phyloP scores from a whole-genome alignment of 2,113 vertebrate species.

The Thalassarche chlororhynchos region DNA sequence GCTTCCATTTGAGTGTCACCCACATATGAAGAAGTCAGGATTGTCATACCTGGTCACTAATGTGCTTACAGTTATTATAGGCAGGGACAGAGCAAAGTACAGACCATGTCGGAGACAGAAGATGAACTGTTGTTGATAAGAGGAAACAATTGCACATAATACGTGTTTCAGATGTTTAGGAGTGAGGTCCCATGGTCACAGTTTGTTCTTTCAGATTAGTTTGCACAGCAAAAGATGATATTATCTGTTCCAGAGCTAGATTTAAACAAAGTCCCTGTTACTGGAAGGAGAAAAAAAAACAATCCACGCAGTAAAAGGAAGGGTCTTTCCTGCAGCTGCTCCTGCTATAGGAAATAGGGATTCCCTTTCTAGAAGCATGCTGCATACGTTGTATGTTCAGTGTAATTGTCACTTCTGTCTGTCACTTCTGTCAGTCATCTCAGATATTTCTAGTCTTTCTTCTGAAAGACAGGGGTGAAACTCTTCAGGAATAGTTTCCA shows the following conservation, averaged over 20 bases:
- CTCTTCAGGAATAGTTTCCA: not conserved
- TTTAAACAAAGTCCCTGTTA: not conserved
- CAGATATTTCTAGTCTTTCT: not conserved
- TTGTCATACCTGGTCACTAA: not conserved
- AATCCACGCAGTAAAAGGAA: not conserved
- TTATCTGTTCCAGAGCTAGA: not conserved
- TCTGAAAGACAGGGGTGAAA: not conserved
- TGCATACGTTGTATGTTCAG: not conserved
- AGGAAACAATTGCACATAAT: not conserved
- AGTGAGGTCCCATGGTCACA: not conserved
- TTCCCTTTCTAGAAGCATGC: not conserved
- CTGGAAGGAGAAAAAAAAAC: not conserved
- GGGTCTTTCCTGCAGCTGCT: not conserved
- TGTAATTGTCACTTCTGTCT: not conserved
- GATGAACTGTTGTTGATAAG: not conserved
- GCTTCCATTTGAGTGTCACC: not conserved
- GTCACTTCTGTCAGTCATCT: not conserved
- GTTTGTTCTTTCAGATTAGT: not conserved
- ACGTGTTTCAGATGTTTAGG: not conserved
- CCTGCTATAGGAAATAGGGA: not conserved
- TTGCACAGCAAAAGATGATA: not conserved
- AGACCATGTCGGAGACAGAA: not conserved
- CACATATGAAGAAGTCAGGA: not conserved
- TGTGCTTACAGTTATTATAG: not conserved
- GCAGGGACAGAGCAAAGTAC: not conserved